Percentiles rank a stretch among this genome's conserved stretches.
Evolutionary conservation across 2,113 vertebrate species (phyloP).

Genomic region (Neodon shergylaensis): DNA sequence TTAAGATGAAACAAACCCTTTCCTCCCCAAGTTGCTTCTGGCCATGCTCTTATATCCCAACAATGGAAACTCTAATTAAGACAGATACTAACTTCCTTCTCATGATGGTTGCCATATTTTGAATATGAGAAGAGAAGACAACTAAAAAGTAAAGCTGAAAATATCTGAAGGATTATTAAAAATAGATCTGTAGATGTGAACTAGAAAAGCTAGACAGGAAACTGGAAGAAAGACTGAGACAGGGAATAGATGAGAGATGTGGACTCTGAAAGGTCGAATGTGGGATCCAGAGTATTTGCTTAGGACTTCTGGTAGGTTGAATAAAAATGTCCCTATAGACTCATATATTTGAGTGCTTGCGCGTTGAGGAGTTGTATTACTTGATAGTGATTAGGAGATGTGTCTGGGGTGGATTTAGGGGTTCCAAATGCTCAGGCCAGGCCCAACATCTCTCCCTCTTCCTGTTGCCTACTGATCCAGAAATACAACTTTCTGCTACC

Average conservation of each 20-base stretch:
- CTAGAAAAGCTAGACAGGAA: neutral
- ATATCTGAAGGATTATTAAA: neutral
- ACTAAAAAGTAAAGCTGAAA: neutral
- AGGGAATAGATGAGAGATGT: neutral
- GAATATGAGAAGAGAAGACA: neutral
- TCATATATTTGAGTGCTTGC: neutral
- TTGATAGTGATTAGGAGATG: neutral
- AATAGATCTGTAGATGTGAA: neutral
- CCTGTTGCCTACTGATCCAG: neutral
- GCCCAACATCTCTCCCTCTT: neutral
- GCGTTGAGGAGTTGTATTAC: neutral
- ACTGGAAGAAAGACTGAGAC: neutral
- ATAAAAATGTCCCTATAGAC: neutral
- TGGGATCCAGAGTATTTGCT: neutral
- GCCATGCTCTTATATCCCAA: neutral
- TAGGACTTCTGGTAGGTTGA: neutral
- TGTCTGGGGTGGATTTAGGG: neutral
- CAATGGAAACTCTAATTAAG: neutral
- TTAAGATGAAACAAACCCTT: neutral
- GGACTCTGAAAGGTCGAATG: neutral
- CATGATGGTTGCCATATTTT: neutral
- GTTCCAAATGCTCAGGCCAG: neutral
- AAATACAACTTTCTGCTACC: neutral
- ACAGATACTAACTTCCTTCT: neutral
- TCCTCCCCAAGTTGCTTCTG: neutral